Conservation (phyloP, 2,113 vertebrate species). For the Malurus melanocephalus region DNA sequence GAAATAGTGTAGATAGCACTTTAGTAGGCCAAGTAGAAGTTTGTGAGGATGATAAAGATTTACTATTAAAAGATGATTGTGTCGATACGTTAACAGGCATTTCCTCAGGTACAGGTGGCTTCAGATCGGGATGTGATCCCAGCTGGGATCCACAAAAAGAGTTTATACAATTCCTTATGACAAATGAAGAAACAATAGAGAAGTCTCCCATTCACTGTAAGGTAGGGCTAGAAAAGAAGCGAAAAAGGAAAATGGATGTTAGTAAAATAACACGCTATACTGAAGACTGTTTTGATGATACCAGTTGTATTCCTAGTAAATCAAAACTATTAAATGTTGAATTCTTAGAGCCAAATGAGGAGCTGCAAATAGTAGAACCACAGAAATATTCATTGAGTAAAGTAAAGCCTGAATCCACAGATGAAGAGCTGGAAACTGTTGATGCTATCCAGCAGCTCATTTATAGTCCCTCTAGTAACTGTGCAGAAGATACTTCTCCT, state of each 20-base stretch:
- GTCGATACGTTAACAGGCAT: conserved; percentile 75
- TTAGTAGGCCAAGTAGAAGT: conserved; percentile 82
- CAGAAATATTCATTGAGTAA: conserved; percentile 74
- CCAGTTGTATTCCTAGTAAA: conserved; percentile 77
- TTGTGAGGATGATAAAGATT: conserved; percentile 74
- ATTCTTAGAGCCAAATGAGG: conserved; percentile 77
- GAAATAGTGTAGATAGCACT: conserved; percentile 81
- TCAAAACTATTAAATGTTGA: conserved; percentile 72
- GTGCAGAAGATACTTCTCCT: conserved; percentile 80
- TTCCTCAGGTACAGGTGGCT: conserved; percentile 83
- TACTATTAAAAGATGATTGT: conserved; percentile 74
- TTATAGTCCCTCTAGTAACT: conserved; percentile 76
- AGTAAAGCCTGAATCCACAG: conserved; percentile 78
- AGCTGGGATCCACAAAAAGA: conserved; percentile 84
- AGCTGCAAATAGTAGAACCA: conserved; percentile 71
- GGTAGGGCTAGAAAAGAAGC: conserved; percentile 78
- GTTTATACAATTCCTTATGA: conserved; percentile 85
- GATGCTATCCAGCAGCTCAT: conserved; percentile 80
- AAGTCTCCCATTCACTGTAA: conserved; percentile 75
- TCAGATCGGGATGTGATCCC: conserved; percentile 74
- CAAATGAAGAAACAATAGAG: conserved; percentile 80
- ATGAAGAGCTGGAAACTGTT: conserved; percentile 76
- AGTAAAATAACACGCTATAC: conserved; percentile 82
- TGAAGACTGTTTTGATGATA: conserved; percentile 80
- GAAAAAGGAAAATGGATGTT: conserved; percentile 83